Percentiles rank a stretch among this genome's conserved stretches.
Evolutionary conservation across 1,140 invertebrate genomes (phyloP).

Genomic region (Heliothis subflexa): DNA sequence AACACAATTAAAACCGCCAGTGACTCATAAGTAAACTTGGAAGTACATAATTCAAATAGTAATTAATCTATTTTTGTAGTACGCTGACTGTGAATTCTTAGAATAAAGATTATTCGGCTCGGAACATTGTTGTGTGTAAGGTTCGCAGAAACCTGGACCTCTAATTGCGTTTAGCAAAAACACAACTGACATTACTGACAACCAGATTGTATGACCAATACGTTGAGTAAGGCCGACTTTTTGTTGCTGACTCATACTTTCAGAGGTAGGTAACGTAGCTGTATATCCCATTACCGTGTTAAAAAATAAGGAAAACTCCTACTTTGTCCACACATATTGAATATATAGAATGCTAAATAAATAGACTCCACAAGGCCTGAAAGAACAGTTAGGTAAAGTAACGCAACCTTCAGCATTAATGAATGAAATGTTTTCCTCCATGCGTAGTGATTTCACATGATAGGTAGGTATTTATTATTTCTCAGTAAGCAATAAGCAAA

Average conservation of each 20-base stretch:
- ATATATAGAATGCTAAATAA: background rate
- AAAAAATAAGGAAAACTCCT: constrained; percentile 14
- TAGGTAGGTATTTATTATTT: background rate
- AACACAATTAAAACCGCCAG: background rate
- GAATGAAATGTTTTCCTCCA: constrained; percentile 23
- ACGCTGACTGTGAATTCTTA: constrained; percentile 57
- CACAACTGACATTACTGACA: constrained; percentile 60
- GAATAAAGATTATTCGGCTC: constrained; percentile 70
- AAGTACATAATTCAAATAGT: constrained; percentile 38
- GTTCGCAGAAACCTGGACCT: constrained; percentile 70
- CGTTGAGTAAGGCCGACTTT: constrained; percentile 69
- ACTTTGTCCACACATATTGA: background rate
- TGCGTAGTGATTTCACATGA: background rate
- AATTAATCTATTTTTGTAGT: constrained; percentile 43
- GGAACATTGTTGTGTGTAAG: constrained; percentile 59
- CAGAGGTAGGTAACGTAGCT: constrained; percentile 35
- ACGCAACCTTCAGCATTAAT: constrained; percentile 4
- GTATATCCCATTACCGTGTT: constrained; percentile 4
- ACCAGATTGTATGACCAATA: constrained; percentile 74
- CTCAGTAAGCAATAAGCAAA: background rate
- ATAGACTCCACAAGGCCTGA: background rate
- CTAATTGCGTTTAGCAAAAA: constrained; percentile 76
- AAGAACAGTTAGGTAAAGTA: background rate
- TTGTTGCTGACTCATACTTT: constrained; percentile 52
- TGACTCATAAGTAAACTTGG: constrained; percentile 15